Percentiles rank a stretch among this genome's conserved stretches.
phyloP scores from a whole-genome alignment of 2,113 vertebrate genomes.

The Cynopterus brachyotis region DNA sequence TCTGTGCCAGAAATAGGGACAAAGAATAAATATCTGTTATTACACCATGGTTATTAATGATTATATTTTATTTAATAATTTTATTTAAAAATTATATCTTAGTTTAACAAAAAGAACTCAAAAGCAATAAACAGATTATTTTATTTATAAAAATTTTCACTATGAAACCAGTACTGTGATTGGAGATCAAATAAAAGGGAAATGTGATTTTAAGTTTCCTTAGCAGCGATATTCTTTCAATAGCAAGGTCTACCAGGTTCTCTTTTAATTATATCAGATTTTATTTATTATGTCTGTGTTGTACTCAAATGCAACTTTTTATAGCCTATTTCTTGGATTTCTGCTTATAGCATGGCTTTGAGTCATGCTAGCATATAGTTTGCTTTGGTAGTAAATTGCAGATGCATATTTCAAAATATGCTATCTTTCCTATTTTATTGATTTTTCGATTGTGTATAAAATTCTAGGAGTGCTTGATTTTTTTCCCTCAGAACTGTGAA shows the following conservation, averaged over 20 bases:
- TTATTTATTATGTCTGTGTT: neutral
- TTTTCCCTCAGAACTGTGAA: neutral
- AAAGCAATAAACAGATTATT: neutral
- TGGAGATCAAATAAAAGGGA: neutral
- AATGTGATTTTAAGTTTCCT: neutral
- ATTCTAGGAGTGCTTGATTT: neutral
- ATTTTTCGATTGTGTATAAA: neutral
- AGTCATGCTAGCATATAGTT: neutral
- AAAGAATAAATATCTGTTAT: neutral
- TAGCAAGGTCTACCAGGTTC: neutral
- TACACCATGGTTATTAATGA: neutral
- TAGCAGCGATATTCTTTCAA: neutral
- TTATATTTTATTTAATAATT: conserved; percentile 4
- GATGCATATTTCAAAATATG: neutral
- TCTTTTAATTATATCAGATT: neutral
- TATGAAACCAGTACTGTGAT: neutral
- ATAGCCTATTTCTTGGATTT: neutral
- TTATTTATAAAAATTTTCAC: neutral
- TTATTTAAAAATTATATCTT: neutral
- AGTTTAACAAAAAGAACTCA: neutral
- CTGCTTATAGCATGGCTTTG: neutral
- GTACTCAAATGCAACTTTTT: neutral
- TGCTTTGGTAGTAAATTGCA: neutral
- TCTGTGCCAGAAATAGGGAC: neutral
- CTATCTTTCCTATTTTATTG: neutral